A percentile compares a stretch with the other conserved stretches of the same genome.
Conservation (phyloP, 2,888 invertebrate species). For the Parochlus steinenii region DNA sequence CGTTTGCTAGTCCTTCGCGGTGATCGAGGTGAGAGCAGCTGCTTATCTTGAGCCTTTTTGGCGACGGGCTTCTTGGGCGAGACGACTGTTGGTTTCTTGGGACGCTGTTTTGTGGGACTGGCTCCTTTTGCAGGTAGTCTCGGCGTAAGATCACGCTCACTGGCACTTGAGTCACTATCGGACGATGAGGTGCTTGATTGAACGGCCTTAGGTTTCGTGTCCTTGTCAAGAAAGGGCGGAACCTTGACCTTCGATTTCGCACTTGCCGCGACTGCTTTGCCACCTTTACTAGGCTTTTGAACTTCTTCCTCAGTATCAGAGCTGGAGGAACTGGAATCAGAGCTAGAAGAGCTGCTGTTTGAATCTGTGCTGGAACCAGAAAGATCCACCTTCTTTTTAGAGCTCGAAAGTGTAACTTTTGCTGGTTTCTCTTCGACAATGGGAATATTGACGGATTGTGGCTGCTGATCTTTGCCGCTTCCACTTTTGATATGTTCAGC, state of each 20-base stretch:
- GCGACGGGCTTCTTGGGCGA: slow-evolving; percentile 15
- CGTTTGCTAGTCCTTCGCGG: background rate
- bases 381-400: slow-evolving; percentile 25
- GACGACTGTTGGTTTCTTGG: slow-evolving; percentile 21
- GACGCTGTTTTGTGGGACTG: slow-evolving; percentile 11
- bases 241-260: slow-evolving; percentile 43
- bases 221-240: slow-evolving; percentile 69
- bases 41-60: slow-evolving; percentile 14
- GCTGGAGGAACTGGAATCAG: slow-evolving; percentile 40
- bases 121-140: slow-evolving; percentile 16
- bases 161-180: slow-evolving; percentile 23
- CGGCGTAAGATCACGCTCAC: slow-evolving; percentile 28
- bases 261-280: slow-evolving; percentile 24
- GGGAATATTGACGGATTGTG: slow-evolving; percentile 11
- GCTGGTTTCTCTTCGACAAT: slow-evolving; percentile 24
- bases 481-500: slow-evolving; percentile 75
- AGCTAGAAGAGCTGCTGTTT: slow-evolving; percentile 28
- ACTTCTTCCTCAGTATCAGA: slow-evolving; percentile 40
- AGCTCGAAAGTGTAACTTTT: slow-evolving; percentile 25
- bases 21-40: slow-evolving; percentile 13
- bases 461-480: slow-evolving; percentile 31
- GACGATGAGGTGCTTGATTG: slow-evolving; percentile 40
- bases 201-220: slow-evolving; percentile 44
- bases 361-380: slow-evolving; percentile 13
- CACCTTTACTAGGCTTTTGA: slow-evolving; percentile 20